Conservation (phyloP, 2,113 vertebrate species). For the Rhombomys opimus region DNA sequence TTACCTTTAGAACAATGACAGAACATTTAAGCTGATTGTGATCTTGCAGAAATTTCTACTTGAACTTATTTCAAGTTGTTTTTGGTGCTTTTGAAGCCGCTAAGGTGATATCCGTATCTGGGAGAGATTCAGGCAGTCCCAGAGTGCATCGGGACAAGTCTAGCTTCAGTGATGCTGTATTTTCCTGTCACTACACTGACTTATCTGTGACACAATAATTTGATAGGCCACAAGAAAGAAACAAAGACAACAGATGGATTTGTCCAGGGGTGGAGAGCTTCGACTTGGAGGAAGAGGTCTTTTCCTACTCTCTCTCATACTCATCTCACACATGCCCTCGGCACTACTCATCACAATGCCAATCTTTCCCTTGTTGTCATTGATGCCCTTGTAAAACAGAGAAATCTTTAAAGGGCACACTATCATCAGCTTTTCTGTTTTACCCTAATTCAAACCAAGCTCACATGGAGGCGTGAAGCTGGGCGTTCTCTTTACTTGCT, state of each 20-base stretch:
- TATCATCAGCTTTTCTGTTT: constrained; percentile 43
- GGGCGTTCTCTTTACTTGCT: constrained; percentile 36
- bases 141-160: background rate
- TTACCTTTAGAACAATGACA: constrained; percentile 42
- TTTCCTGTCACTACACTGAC: constrained; percentile 18
- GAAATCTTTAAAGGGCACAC: background rate
- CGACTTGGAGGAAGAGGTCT: background rate
- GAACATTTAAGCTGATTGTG: background rate
- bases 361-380: constrained; percentile 44
- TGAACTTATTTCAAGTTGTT: background rate
- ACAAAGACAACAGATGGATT: constrained; percentile 23
- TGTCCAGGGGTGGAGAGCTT: background rate
- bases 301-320: background rate
- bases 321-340: background rate
- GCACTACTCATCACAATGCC: background rate
- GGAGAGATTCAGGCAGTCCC: background rate
- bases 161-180: background rate
- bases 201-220: constrained; percentile 6
- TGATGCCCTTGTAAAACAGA: constrained; percentile 39
- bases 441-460: constrained; percentile 51
- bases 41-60: background rate
- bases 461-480: constrained; percentile 31
- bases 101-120: constrained; percentile 23
- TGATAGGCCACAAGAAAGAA: background rate
- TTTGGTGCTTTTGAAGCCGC: background rate